A percentile compares a stretch with the other conserved stretches of the same genome.
Conservation (phyloP, 2,888 invertebrate genomes). For the Noctua fimbriata region DNA sequence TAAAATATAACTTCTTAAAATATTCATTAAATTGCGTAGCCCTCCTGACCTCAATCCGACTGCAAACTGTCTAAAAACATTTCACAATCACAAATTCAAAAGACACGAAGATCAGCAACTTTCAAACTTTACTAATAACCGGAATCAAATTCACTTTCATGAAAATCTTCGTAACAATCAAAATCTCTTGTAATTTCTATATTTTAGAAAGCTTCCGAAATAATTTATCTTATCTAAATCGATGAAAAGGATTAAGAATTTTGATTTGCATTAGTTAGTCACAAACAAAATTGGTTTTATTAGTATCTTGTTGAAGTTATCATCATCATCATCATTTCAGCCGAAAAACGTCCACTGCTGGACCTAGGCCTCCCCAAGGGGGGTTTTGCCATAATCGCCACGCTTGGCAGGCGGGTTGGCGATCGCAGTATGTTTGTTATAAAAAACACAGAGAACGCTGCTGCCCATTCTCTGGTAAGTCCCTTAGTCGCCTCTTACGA, state of each 20-base stretch:
- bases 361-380: no score
- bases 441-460: no score
- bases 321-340: no score
- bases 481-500: no score
- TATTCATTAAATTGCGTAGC: slow-evolving; percentile 4
- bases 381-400: no score
- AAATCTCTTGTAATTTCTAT: slow-evolving; percentile 45
- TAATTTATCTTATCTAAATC: neutral
- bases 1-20: neutral
- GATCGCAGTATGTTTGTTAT: no score
- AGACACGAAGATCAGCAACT: slow-evolving; percentile 41
- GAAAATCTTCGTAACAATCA: slow-evolving; percentile 49
- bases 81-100: slow-evolving; percentile 38
- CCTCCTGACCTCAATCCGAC: neutral
- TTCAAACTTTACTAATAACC: slow-evolving; percentile 55
- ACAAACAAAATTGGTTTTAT: neutral
- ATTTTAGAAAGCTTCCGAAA: neutral
- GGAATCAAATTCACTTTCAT: slow-evolving; percentile 37
- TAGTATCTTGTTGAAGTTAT: neutral
- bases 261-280: neutral
- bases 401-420: no score
- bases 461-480: no score
- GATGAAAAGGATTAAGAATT: neutral
- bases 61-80: slow-evolving; percentile 24
- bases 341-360: no score